A percentile compares a stretch with the other conserved stretches of the same genome.
phyloP scores from a whole-genome alignment of 2,797 vertebrate species.

The Amazonetta brasiliensis region DNA sequence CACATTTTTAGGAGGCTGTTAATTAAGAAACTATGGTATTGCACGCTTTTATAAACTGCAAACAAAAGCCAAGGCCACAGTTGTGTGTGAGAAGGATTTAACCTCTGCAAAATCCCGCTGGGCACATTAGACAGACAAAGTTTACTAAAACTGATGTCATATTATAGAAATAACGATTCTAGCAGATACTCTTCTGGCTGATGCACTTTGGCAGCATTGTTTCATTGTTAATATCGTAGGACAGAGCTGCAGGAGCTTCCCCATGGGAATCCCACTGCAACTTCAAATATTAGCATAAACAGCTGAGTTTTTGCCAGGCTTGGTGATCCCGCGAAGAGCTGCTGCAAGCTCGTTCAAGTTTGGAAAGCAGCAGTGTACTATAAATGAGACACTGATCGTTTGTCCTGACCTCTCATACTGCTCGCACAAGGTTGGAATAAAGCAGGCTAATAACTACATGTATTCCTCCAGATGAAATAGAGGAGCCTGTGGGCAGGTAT shows the following conservation, averaged over 20 bases:
- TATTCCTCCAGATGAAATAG: not conserved
- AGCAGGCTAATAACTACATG: not conserved
- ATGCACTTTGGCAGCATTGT: not conserved
- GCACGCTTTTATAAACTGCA: not conserved
- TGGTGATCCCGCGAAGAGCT: not conserved
- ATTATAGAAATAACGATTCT: not conserved
- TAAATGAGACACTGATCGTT: not conserved
- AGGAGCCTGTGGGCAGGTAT: not conserved
- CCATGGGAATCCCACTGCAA: not conserved
- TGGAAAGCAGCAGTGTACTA: not conserved
- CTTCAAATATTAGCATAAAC: conserved; percentile 11
- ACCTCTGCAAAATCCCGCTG: conserved; percentile 15
- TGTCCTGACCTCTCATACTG: not conserved
- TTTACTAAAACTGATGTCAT: conserved; percentile 40
- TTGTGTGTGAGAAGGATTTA: not conserved
- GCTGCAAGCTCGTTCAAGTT: not conserved
- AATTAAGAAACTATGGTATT: not conserved
- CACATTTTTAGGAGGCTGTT: not conserved
- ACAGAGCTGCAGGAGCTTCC: not conserved
- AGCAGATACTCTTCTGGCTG: not conserved
- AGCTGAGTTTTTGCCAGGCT: conserved; percentile 24
- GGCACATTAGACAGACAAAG: not conserved
- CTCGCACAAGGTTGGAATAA: not conserved
- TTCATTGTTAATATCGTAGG: not conserved
- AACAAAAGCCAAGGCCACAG: not conserved